Evolutionary conservation across 2,113 vertebrate species (phyloP).

Genomic region (Hemibagrus wyckioides): DNA sequence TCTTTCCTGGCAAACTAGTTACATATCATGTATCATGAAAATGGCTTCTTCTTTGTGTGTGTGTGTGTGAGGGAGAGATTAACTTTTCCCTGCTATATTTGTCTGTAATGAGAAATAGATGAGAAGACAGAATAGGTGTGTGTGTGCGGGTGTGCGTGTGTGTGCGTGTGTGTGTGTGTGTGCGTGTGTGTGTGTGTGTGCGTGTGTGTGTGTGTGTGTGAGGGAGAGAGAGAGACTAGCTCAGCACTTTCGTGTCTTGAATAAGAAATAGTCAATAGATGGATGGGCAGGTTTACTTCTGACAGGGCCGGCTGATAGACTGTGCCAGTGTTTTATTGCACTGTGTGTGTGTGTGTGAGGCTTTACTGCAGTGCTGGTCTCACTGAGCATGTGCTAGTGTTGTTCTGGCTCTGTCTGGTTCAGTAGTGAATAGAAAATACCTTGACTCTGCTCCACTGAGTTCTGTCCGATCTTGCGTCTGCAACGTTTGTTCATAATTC

Average conservation of each 20-base stretch:
- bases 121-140: background rate
- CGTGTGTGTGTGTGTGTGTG: background rate
- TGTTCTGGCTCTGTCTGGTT: background rate
- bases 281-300: constrained; percentile 21
- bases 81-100: background rate
- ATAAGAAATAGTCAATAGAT: constrained; percentile 11
- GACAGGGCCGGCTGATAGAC: background rate
- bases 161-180: background rate
- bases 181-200: background rate
- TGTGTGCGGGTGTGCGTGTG: background rate
- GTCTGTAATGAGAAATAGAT: constrained; percentile 6
- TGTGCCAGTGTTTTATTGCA: background rate
- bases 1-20: background rate
- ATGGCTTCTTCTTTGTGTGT: too few relatives aligned
- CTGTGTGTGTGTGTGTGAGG: background rate
- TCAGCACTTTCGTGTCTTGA: constrained; percentile 23
- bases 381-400: constrained; percentile 61
- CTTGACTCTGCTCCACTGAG: background rate
- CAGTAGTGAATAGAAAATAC: background rate
- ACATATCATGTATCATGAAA: background rate
- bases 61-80: background rate
- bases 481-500: background rate
- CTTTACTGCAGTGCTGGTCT: constrained; percentile 60
- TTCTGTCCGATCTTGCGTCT: background rate
- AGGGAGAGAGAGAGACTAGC: background rate